Evolutionary conservation across 2,888 invertebrate genomes (phyloP), one percentile per base, ranked within the genome.

Genomic region (Cheiracanthium punctorium): DNA sequence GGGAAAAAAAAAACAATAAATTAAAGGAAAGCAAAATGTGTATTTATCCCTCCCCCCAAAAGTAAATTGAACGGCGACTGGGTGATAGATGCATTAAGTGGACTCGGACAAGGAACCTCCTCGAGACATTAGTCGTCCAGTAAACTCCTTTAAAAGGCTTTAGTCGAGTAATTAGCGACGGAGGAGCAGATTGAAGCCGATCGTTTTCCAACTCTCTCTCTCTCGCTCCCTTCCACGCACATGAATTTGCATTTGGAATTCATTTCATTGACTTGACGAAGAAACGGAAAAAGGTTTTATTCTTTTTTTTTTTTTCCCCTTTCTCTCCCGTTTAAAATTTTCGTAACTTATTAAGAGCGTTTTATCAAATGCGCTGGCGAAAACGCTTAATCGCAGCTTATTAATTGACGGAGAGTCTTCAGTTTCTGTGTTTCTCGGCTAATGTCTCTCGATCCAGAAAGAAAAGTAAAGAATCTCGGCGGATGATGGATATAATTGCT

Each of bases 121-220:
- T 58, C 20, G 5, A 58, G 58, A 24, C 58, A 58, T 58, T 58
- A 58, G 58, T 24, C 24, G 24, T 58, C 58, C 58, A 58, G 24
- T 24, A 65, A 73, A 64, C 58, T 20, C 24, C 24, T 37, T 37
- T 69, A 69, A 74, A 81, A 74, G 69, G 33, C 74, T 81, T 71
- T 32, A 52, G 75, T 28, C 69, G 75, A 82, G 81, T 81, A 81
- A 81, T 81, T 81, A 81, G 75, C 43, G 28, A 33, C n/a, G 20
- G 37, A 58, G 41, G 72, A 43, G 65, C 72, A 80, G 80, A 81
- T 74, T 74, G 81, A 69, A 81, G 52, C 28, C 33, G 70, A 70
- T 82, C 75, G 43, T 81, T 80, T n/a, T n/a, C n/a, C n/a, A n/a
- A n/a, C n/a, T n/a, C n/a, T n/a, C n/a, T n/a, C n/a, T n/a, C n/a